Percentiles rank a stretch among this genome's conserved stretches.
phyloP scores from a whole-genome alignment of 2,888 invertebrate genomes.

The Petrophora chlorosata region DNA sequence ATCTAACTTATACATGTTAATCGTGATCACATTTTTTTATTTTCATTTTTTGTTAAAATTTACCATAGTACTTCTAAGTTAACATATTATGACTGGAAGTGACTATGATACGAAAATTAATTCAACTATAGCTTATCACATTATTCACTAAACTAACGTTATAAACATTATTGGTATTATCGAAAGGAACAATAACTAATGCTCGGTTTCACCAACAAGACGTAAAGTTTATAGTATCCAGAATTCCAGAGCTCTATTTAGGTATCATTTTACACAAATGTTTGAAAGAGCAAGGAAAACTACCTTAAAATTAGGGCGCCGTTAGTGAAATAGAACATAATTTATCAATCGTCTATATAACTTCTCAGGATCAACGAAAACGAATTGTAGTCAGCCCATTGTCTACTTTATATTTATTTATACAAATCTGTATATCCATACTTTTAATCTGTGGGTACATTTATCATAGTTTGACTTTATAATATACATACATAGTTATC shows the following conservation, averaged over 20 bases:
- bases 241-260: not conserved
- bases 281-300: not conserved
- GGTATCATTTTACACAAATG: not conserved
- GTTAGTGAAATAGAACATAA: slow-evolving; percentile 18
- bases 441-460: slow-evolving; percentile 28
- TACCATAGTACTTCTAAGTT: slow-evolving; percentile 69
- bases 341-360: slow-evolving; percentile 43
- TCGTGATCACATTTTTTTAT: slow-evolving; percentile 71
- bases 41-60: slow-evolving; percentile 46
- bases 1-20: slow-evolving; percentile 59
- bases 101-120: slow-evolving; percentile 75
- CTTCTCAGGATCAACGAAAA: slow-evolving; percentile 39
- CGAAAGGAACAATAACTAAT: slow-evolving; percentile 68
- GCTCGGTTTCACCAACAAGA: slow-evolving; percentile 15
- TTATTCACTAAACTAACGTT: slow-evolving; percentile 62
- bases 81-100: slow-evolving; percentile 84
- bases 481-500: slow-evolving; percentile 32
- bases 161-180: slow-evolving; percentile 58
- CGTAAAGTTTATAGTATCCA: not conserved
- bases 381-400: slow-evolving; percentile 52
- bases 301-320: not conserved
- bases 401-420: slow-evolving; percentile 42
- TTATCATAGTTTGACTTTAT: slow-evolving; percentile 36
- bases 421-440: slow-evolving; percentile 25
- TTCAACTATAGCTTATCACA: slow-evolving; percentile 77